Evolutionary conservation across 2,113 vertebrate species (phyloP).

Genomic region (Podarcis cretensis): DNA sequence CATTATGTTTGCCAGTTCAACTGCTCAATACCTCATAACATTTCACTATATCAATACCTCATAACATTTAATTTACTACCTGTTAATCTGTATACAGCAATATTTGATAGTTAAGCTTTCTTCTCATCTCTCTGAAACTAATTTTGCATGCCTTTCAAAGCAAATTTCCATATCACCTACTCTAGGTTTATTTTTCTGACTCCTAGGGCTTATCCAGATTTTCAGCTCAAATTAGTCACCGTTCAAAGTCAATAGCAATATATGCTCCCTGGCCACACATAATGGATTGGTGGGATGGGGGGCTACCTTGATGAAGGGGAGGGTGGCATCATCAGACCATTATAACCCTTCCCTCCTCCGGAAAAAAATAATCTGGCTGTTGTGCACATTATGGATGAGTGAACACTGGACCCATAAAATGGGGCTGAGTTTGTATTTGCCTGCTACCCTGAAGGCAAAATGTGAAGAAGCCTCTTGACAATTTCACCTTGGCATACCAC

Average conservation of each 20-base stretch:
- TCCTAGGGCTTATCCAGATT: conserved; percentile 20
- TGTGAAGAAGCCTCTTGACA: too few relatives aligned
- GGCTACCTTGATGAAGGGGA: not conserved
- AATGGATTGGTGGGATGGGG: not conserved
- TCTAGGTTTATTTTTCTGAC: conserved; percentile 16
- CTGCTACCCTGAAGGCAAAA: too few relatives aligned
- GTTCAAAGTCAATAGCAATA: not conserved
- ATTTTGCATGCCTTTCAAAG: conserved; percentile 11
- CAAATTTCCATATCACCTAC: not conserved
- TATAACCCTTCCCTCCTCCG: not conserved
- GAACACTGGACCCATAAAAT: not conserved
- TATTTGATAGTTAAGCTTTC: conserved; percentile 16
- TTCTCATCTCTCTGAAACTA: conserved; percentile 6
- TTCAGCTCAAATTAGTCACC: not conserved
- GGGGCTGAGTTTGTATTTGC: too few relatives aligned
- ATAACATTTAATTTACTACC: conserved; percentile 22
- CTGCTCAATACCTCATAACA: conserved; percentile 5
- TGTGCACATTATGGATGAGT: not conserved
- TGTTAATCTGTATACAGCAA: conserved; percentile 11
- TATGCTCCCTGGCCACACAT: not conserved
- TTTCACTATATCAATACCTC: conserved; percentile 21
- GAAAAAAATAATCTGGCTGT: not conserved
- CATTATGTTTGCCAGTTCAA: not conserved
- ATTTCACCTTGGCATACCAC: too few relatives aligned
- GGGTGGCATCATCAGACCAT: too few relatives aligned